These are phyloP conservation scores for Peromyscus attwateri DNA, from an alignment of 2,797 vertebrate genomes.

Conservation along the genomic window DNA sequence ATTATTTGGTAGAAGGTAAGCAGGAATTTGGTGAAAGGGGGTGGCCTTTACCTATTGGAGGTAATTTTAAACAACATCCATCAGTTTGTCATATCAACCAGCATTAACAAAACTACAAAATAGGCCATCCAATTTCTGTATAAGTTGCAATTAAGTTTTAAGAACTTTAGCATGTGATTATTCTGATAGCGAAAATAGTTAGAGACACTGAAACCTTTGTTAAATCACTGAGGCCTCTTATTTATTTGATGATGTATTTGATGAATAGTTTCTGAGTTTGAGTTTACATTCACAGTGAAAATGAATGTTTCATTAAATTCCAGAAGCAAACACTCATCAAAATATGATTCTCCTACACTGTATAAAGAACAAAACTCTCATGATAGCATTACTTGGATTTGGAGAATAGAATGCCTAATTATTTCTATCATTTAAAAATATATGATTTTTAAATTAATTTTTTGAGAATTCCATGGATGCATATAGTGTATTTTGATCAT, in stretches of 20 bases:
- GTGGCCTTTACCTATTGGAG: neutral
- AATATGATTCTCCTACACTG: neutral
- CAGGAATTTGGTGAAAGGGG: neutral
- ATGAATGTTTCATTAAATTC: neutral
- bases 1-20: neutral
- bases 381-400: neutral
- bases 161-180: neutral
- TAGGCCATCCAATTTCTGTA: neutral
- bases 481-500: neutral
- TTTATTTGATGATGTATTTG: neutral
- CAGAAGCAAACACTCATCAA: neutral
- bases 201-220: neutral
- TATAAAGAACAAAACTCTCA: neutral
- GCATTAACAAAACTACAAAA: neutral
- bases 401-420: neutral
- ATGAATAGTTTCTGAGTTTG: neutral
- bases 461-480: neutral
- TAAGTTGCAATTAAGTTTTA: neutral
- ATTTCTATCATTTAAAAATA: neutral
- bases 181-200: neutral
- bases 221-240: neutral
- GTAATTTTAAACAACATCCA: neutral
- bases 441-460: neutral
- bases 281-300: neutral
- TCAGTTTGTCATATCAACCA: neutral